These are phyloP conservation scores for Laticauda colubrina DNA, from an alignment of 2,113 vertebrate species.

Conservation along the genomic window DNA sequence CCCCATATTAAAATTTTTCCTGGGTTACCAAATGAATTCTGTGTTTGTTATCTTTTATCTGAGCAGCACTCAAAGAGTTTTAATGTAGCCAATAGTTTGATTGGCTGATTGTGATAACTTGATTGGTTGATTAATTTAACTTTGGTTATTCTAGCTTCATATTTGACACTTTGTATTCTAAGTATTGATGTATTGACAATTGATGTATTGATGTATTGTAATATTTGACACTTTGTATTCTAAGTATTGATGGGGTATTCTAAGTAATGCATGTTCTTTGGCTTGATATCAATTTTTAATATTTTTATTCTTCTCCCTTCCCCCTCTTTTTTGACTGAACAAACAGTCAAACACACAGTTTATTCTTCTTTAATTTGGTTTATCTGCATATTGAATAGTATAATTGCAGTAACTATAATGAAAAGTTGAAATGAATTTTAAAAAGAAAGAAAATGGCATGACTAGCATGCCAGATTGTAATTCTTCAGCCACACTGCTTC, in stretches of 20 bases:
- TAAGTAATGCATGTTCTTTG: background rate
- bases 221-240: too few relatives aligned
- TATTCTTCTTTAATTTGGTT: background rate
- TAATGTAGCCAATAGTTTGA: background rate
- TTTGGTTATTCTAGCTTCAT: background rate
- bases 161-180: background rate
- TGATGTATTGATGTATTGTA: too few relatives aligned
- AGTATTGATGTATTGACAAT: too few relatives aligned
- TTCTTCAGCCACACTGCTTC: background rate
- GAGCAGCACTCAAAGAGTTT: background rate
- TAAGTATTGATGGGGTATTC: too few relatives aligned
- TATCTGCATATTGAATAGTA: background rate
- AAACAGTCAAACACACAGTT: background rate
- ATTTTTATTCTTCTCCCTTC: background rate
- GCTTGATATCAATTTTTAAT: background rate
- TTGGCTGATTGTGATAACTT: background rate
- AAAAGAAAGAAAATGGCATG: background rate
- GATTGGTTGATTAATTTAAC: background rate
- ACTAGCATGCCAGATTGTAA: background rate
- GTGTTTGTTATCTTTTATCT: background rate
- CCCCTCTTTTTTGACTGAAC: background rate
- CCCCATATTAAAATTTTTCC: background rate
- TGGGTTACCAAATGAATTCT: background rate
- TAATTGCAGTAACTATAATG: background rate
- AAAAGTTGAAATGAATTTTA: background rate